Evolutionary conservation across 92 coral and sea anemone genomes (phyloP).

Genomic region (Plumapathes pennacea): DNA sequence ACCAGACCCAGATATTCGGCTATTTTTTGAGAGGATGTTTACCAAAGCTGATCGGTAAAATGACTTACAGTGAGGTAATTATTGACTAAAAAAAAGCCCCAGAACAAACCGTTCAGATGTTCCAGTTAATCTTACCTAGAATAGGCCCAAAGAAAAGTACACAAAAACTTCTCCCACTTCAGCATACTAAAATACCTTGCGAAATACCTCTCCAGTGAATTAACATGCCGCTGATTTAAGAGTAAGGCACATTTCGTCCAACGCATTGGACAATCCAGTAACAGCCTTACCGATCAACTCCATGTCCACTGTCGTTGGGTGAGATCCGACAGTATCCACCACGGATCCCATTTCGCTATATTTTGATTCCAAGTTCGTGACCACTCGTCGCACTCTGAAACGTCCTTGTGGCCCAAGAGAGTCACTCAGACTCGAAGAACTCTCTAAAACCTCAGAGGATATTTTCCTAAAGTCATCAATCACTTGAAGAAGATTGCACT

Average conservation of each 20-base stretch:
- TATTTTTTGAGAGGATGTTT: too few relatives aligned
- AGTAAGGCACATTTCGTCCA: slow-evolving; percentile 61
- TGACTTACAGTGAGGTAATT: too few relatives aligned
- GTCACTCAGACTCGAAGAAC: slow-evolving; percentile 72
- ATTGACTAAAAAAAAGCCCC: too few relatives aligned
- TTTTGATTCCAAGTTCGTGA: slow-evolving; percentile 70
- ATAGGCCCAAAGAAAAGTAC: too few relatives aligned
- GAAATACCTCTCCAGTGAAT: too few relatives aligned
- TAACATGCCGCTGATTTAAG: slow-evolving; percentile 59
- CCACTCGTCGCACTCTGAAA: slow-evolving; percentile 71
- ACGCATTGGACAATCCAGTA: slow-evolving; percentile 49
- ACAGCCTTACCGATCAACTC: slow-evolving; percentile 74
- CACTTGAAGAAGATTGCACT: slow-evolving; percentile 44
- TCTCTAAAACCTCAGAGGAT: slow-evolving; percentile 63
- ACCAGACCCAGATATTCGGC: too few relatives aligned
- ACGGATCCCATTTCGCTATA: slow-evolving; percentile 73
- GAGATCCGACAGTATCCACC: slow-evolving; percentile 63
- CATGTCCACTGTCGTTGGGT: slow-evolving; percentile 67
- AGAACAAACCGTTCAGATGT: too few relatives aligned
- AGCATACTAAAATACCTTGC: too few relatives aligned
- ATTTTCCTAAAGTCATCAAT: slow-evolving; percentile 57
- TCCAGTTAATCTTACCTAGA: too few relatives aligned
- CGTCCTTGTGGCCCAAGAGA: slow-evolving; percentile 82
- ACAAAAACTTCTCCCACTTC: too few relatives aligned
- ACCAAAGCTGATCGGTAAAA: too few relatives aligned